Evolutionary conservation across 2,888 invertebrate species (phyloP), one percentile per base, ranked within the genome.

Genomic region (Saturnia pavonia): DNA sequence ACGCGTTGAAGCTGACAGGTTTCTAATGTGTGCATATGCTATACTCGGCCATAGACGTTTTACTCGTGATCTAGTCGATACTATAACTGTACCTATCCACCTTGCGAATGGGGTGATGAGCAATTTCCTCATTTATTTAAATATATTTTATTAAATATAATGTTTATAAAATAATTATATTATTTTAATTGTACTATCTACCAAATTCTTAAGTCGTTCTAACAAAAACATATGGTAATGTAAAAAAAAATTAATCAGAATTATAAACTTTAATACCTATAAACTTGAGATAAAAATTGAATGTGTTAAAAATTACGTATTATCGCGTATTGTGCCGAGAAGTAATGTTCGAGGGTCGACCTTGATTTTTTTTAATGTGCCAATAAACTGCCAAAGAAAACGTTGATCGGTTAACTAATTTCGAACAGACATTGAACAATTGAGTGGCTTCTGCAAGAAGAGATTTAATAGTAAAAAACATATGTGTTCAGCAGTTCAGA

Each of bases 241-340:
- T 22, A 22, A 22, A 60, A 27, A 11, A 60, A 14, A 3, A 27
- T 34, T 4, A 34, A 34, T 60, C 11, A 27, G 25, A 27, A 27
- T 60, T 25, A 60, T 60, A 27, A 60, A 60, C 57, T 60, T 27
- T 60, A 60, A 11, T 4, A 0, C 4, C 27, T 14, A 27, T 6
- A 14, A 0, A 4, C 27, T 60, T 27, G 27, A 27, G 57, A 27
- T 60, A 60, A 25, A 60, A 14, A 14, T 60, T 27, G 27, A 27
- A 25, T 25, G 57, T 12, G 9, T 48, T 57, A 42, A 42, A 51
- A 54, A 54, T 67, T 19, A 40, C 45, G 22, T 70, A 51, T 63
- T 65, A 65, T 63, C 45, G 65, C 66, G 19, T 65, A n/a, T 66
- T 63, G 34, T 66, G 22, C 63, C 51, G 48, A 70, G 42, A 70